Conservation (phyloP, 2,888 invertebrate species). For the Apoda limacodes region DNA sequence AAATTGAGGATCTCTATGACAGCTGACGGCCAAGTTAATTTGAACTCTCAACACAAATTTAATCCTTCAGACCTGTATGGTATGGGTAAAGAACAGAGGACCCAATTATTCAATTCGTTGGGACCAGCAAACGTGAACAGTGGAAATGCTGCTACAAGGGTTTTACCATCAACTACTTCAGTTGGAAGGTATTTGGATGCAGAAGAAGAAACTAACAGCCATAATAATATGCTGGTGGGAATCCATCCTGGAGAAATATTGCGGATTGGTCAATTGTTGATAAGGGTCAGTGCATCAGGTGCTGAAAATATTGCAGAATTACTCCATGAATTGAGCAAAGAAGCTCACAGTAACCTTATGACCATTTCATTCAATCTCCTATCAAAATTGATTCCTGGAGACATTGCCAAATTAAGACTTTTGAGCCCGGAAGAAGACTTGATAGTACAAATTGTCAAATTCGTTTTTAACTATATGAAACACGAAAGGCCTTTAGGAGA, state of each 20-base stretch:
- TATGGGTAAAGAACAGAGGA: constrained; percentile 37
- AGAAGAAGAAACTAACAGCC: constrained; percentile 30
- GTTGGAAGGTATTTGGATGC: constrained; percentile 27
- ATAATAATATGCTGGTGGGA: constrained; percentile 31
- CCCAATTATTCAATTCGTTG: constrained; percentile 39
- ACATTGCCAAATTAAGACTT: constrained; percentile 41
- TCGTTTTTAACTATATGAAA: constrained; percentile 55
- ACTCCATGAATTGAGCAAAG: constrained; percentile 46
- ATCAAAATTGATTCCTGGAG: constrained; percentile 40
- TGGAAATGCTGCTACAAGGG: constrained; percentile 20
- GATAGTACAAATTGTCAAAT: constrained; percentile 49
- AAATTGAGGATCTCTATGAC: constrained; percentile 60
- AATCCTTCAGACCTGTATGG: constrained; percentile 44
- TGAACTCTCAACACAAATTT: constrained; percentile 53
- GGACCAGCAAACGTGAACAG: constrained; percentile 34
- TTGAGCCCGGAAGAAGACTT: constrained; percentile 54
- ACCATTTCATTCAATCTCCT: constrained; percentile 47
- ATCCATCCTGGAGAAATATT: constrained; percentile 53
- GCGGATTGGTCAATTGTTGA: constrained; percentile 40
- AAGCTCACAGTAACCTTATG: constrained; percentile 48
- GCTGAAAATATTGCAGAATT: constrained; percentile 44
- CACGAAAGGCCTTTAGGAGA: constrained; percentile 48
- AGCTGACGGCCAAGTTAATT: constrained; percentile 49
- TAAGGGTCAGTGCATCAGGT: constrained; percentile 45
- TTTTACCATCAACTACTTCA: constrained; percentile 33